Evolutionary conservation across 2,797 vertebrate genomes (phyloP).

Genomic region (Brachyrhaphis roseni): DNA sequence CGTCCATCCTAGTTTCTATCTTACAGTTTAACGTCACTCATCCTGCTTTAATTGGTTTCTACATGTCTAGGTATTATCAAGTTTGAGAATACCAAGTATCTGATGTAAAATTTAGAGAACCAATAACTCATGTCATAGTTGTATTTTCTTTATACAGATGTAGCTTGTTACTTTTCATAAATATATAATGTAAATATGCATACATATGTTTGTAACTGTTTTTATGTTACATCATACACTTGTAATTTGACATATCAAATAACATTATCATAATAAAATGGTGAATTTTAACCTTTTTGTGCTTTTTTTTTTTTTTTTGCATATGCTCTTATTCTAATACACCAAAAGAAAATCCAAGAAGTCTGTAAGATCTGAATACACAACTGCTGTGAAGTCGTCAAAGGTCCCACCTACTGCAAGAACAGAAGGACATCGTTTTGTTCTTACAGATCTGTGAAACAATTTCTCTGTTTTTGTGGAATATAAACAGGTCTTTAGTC

Average conservation of each 20-base stretch:
- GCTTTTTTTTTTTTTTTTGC: conserved; percentile 32
- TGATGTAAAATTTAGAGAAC: conserved; percentile 92
- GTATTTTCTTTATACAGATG: conserved; percentile 91
- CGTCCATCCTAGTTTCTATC: conserved; percentile 89
- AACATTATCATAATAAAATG: conserved; percentile 92
- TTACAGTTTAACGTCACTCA: conserved; percentile 84
- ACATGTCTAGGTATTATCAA: conserved; percentile 81
- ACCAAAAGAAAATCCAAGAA: neutral
- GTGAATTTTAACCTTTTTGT: conserved; percentile 86
- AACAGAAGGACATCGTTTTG: neutral
- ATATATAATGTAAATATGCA: conserved; percentile 97
- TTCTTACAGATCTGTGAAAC: neutral
- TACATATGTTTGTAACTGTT: conserved; percentile 94
- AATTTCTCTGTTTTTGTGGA: neutral
- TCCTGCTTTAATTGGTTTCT: conserved; percentile 84
- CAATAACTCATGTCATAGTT: conserved; percentile 89
- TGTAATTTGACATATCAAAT: conserved; percentile 94
- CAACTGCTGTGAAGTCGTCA: neutral
- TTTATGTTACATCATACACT: conserved; percentile 93
- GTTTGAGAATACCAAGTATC: conserved; percentile 87
- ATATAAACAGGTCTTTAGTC: neutral
- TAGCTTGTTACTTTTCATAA: conserved; percentile 91
- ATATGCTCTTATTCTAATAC: neutral
- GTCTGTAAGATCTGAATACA: no score
- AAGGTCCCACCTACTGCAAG: neutral